Evolutionary conservation across 2,113 vertebrate genomes (phyloP), one percentile per base, ranked within the genome.

Genomic region (Gobiocypris rarus): DNA sequence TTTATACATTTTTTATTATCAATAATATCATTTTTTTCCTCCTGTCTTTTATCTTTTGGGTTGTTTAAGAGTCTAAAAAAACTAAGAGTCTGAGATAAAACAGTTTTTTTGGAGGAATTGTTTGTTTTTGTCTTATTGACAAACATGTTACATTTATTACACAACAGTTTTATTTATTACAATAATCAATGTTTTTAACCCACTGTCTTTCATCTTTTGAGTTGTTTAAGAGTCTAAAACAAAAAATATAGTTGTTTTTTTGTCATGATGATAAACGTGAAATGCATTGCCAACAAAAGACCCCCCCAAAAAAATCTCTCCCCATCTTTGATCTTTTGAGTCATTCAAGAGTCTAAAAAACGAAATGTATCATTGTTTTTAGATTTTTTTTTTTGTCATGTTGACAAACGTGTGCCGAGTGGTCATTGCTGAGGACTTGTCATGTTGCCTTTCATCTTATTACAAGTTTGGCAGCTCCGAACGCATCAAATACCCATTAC

Each of bases 401-500:
- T 84, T 54, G 78, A 84, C 69, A 76, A 81, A 80, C 19, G 63
- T 65, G 48, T 48, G 38, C 38, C 13, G 45, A 85, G 75, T 85
- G 81, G 79, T 81, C 79, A 56, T 78, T 71, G 65, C 14, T 54
- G 45, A 83, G 81, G 41, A 26, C 59, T 85, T 56, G 83, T 83
- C 34, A 48, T 67, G 50, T 85, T 79, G 79, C 81, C 81, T 83
- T 81, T 88, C 56, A 85, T 83, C 69, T 76, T 71, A 84, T 85
- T 85, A 73, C 80, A 83, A 83, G 75, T 87, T 87, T 85, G 85
- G 52, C 87, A 86, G 75, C 81, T 22, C 58, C 4, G 38, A 48
- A 38, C 41, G 17, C 71, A 81, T 87, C 85, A 59, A 86, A 85
- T 83, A 81, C 52, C 63, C 6, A 85, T 88, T 83, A 85, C 86